Conservation (phyloP, 2,888 invertebrate species). For the Oxycera nigricornis region DNA sequence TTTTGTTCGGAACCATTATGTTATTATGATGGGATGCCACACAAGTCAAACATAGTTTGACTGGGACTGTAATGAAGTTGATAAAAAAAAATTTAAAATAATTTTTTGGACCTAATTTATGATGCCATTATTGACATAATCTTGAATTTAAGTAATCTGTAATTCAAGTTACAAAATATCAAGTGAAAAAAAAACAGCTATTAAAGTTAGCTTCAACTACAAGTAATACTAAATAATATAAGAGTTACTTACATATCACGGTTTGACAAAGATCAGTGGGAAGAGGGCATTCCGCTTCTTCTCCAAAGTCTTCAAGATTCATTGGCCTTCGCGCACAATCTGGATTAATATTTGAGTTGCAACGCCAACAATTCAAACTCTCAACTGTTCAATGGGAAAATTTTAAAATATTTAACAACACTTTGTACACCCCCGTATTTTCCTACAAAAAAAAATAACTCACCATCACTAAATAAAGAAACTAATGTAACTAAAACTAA, state of each 20-base stretch:
- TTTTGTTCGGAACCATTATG: too few relatives aligned
- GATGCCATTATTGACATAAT: too few relatives aligned
- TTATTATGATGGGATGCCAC: too few relatives aligned
- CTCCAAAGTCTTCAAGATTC: slow-evolving; percentile 46
- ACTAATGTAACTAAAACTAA: slow-evolving; percentile 22
- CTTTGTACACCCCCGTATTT: too few relatives aligned
- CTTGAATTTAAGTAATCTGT: too few relatives aligned
- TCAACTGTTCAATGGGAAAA: slow-evolving; percentile 1
- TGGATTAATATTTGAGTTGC: slow-evolving; percentile 54
- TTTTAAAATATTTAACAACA: neutral
- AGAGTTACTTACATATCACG: slow-evolving; percentile 55
- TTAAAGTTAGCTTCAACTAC: too few relatives aligned
- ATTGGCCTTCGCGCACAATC: slow-evolving; percentile 54
- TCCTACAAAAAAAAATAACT: neutral
- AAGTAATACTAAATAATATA: neutral
- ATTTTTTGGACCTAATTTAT: too few relatives aligned
- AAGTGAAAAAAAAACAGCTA: too few relatives aligned
- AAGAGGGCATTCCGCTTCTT: slow-evolving; percentile 49
- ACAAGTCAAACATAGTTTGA: too few relatives aligned
- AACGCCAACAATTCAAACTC: slow-evolving; percentile 42
- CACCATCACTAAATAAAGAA: slow-evolving; percentile 25
- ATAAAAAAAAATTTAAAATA: too few relatives aligned
- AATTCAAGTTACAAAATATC: too few relatives aligned
- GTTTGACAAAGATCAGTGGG: slow-evolving; percentile 52
- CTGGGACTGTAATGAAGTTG: too few relatives aligned